phyloP scores from a whole-genome alignment of 2,888 invertebrate genomes.

The Pollenia angustigena region DNA sequence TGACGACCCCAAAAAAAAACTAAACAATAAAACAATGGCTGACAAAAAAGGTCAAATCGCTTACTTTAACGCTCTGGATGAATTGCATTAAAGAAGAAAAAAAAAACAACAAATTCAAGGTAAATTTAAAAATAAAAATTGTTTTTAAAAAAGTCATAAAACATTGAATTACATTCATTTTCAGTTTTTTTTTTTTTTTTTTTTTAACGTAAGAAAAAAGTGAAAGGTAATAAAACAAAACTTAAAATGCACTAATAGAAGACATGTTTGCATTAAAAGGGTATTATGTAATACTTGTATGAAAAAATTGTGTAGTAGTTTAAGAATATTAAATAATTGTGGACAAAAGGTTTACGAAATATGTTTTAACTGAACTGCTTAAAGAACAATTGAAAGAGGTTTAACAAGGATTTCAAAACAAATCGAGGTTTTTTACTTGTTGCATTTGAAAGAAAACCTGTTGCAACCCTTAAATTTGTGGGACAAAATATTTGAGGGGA shows the following conservation, averaged over 20 bases:
- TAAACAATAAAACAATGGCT: conserved; percentile 7
- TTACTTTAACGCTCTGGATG: neutral
- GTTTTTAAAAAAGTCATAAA: conserved; percentile 20
- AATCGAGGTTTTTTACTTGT: neutral
- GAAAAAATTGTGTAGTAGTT: conserved; percentile 10
- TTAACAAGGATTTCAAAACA: neutral
- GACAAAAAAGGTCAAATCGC: conserved; percentile 33
- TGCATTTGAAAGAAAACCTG: conserved; percentile 10
- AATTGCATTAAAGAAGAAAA: conserved; percentile 3
- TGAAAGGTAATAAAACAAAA: conserved; percentile 35
- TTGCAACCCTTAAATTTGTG: conserved; percentile 21
- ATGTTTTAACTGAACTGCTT: neutral
- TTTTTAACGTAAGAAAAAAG: conserved; percentile 1
- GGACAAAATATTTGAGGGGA: neutral
- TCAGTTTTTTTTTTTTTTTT: neutral
- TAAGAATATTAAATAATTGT: conserved; percentile 25
- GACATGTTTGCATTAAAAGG: neutral
- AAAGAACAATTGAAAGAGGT: neutral
- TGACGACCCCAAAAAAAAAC: neutral
- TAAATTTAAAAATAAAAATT: conserved; percentile 7
- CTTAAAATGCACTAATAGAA: neutral
- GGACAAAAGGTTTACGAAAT: conserved; percentile 1
- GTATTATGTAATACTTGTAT: conserved; percentile 14
- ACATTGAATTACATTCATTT: neutral
- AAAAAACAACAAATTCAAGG: conserved; percentile 44